Base-by-base conservation (phyloP, 2,797 vertebrate genomes). In the Hippocampus kuda region DNA sequence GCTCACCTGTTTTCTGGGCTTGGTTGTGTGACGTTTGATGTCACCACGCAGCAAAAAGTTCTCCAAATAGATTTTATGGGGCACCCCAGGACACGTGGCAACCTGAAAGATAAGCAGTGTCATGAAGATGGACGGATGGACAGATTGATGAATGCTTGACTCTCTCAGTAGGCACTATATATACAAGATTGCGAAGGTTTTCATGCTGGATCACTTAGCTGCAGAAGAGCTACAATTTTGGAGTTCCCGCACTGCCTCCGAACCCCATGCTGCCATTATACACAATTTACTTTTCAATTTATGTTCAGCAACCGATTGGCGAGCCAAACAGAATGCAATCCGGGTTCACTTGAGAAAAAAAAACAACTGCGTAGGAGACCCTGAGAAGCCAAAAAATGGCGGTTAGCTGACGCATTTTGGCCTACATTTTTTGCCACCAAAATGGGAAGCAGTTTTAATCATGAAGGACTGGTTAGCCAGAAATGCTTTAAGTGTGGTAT, bases 401-500 rank as follows among this genome's bases (percentile, higher is more conserved):
- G 42, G 62, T 64, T 63, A 24, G 22, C 62, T 44, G 42, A 65
- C 42, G 42, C 63, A 65, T 18, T 8, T 48, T 20, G 57, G 57
- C 41, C 63, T 41, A 16, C 42, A 44, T 41, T 63, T 63, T 63
- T 42, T n/a, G 34, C 34, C 61, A 63, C 61, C 61, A 63, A 63
- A 63, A 42, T 44, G 38, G 44, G 18, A 64, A 44, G 38, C 62
- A n/a, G 6, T 46, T 48, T 48, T 65, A 26, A 65, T 65, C 24
- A 65, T 9, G 42, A 48, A 24, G 24, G 63, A 41, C 41, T 18
- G 42, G 13, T 46, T 65, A 24, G 15, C 13, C n/a, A 26, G 24
- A 48, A 65, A 65, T 20, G 42, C 41, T 65, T 65, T 41, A 26
- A 65, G 42, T 46, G 62, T 46, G 62, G 62, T 44, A 65, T 46